Evolutionary conservation across 1,140 invertebrate genomes (phyloP).

Genomic region (Zophobas atratus): DNA sequence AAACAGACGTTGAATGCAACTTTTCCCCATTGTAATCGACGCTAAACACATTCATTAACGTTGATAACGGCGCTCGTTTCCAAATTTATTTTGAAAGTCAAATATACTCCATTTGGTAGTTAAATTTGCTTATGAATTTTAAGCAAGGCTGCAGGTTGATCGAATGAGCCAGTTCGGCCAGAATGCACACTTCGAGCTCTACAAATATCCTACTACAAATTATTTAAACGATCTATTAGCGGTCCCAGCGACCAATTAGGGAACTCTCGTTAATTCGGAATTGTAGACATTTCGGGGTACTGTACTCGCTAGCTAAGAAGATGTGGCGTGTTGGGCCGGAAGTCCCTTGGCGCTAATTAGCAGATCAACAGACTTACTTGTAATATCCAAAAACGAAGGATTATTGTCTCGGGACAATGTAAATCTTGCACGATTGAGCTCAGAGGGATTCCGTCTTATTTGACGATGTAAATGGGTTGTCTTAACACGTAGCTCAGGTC

Average conservation of each 20-base stretch:
- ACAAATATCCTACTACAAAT: not conserved
- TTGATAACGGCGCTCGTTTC: slow-evolving; percentile 1
- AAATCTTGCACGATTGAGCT: too few relatives aligned
- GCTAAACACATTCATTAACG: slow-evolving; percentile 16
- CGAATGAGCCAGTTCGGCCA: not conserved
- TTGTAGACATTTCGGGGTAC: slow-evolving; percentile 6
- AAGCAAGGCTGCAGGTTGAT: not conserved
- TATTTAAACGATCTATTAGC: not conserved
- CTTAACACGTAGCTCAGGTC: too few relatives aligned
- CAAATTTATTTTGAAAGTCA: slow-evolving; percentile 14
- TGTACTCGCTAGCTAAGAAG: slow-evolving; percentile 15
- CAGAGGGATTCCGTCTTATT: too few relatives aligned
- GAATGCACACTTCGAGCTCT: not conserved
- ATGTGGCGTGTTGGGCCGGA: slow-evolving; percentile 3
- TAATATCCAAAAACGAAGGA: too few relatives aligned
- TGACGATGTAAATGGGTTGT: too few relatives aligned
- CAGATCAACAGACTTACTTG: not conserved
- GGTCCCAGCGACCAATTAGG: not conserved
- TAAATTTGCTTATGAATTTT: not conserved
- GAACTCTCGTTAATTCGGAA: slow-evolving; percentile 22
- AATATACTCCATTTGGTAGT: slow-evolving; percentile 6
- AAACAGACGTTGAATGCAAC: slow-evolving; percentile 28
- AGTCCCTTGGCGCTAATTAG: slow-evolving; percentile 18
- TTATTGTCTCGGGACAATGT: too few relatives aligned
- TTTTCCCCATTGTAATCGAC: slow-evolving; percentile 27